Base-by-base conservation (phyloP, 2,797 vertebrate genomes). In the Zalophus californianus region DNA sequence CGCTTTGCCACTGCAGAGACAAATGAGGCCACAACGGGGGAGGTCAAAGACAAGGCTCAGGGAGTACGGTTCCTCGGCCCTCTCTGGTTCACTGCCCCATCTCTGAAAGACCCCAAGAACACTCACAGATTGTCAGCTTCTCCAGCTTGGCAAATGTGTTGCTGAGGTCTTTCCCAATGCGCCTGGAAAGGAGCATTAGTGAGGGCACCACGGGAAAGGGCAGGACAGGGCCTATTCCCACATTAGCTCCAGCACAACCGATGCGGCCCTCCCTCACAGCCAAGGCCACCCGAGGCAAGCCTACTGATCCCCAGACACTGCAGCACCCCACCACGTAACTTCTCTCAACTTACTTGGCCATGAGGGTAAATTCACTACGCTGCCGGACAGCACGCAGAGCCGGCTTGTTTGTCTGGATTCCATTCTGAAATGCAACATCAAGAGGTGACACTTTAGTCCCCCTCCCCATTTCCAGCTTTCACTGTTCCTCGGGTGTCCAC, bases 131-230 rank as follows among this genome's bases (percentile, higher is more conserved):
- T 1, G 99, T 99, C 97, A 99, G 99, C 96, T 99, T 99, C 98
- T 99, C 99, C 98, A 99, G 98, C 98, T 99, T 99, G 98, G 99
- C 99, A 97, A 99, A 99, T 6, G 99, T 99, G 97, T 99, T 99
- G 98, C 99, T 99, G 96, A 99, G 98, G 98, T 99, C 99, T 98
- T 99, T 99, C 89, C 99, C 99, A 97, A 99, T 99, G 98, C 99
- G 99, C 99, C 99, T 99, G 96, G 79, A 98, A 98, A 38, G 13
- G 4, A 95, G 23, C 54, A 77, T 13, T 23, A 72, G 66, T 68
- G 79, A 95, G 52, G 82, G 50, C 29, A 73, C 29, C 10, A 25
- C 10, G 73, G 68, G 64, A n/a, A 66, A 41, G 44, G 66, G 90
- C 13, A 52, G 82, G 38, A 75, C 32, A 77, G 1, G 41, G 50